Conservation (phyloP, 1,140 invertebrate genomes). For the Hycleus phaleratus region DNA sequence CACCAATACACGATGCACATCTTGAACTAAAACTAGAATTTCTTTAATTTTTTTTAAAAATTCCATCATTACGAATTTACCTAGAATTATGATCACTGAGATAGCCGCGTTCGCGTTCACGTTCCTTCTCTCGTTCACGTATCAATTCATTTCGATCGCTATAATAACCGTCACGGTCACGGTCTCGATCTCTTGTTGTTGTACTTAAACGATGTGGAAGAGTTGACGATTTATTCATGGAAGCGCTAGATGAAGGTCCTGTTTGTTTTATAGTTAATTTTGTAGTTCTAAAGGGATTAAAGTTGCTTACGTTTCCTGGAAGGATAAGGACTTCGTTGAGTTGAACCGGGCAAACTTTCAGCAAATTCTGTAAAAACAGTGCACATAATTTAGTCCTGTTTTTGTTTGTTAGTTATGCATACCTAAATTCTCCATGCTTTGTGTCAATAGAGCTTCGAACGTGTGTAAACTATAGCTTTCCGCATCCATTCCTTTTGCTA, state of each 20-base stretch:
- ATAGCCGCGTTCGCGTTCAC: conserved; percentile 66
- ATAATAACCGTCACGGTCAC: conserved; percentile 75
- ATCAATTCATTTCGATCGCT: conserved; percentile 78
- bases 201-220: conserved; percentile 57
- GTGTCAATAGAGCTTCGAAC: conserved; percentile 84
- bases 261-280: neutral
- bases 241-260: conserved; percentile 45
- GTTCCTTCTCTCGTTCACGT: conserved; percentile 55
- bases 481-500: conserved; percentile 91
- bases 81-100: conserved; percentile 78
- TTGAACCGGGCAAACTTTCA: conserved; percentile 72
- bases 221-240: conserved; percentile 66
- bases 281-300: neutral
- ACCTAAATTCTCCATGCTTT: conserved; percentile 94
- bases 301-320: conserved; percentile 66
- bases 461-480: conserved; percentile 91
- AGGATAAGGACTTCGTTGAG: conserved; percentile 74
- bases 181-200: conserved; percentile 50
- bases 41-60: neutral
- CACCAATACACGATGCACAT: conserved; percentile 76
- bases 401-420: conserved; percentile 22
- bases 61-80: conserved; percentile 37
- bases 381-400: neutral
- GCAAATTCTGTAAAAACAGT: conserved; percentile 62
- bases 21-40: conserved; percentile 43